Percentiles rank a stretch among this genome's conserved stretches.
phyloP scores from a whole-genome alignment of 1,140 invertebrate genomes.

The Aphaenogaster rudis region DNA sequence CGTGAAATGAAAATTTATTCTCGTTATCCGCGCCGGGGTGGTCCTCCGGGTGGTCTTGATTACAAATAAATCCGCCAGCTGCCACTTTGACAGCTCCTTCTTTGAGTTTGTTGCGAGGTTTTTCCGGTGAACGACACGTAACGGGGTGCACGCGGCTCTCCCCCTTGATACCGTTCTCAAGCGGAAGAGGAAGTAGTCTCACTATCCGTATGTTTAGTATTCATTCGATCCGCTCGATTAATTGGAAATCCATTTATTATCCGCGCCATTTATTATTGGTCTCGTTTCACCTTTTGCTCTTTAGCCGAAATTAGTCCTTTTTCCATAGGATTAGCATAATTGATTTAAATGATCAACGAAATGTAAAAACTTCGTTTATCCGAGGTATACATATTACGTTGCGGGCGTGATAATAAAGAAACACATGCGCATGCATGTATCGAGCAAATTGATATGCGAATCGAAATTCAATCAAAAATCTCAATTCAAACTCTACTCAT shows the following conservation, averaged over 20 bases:
- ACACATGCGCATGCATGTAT: neutral
- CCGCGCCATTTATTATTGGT: slow-evolving; percentile 40
- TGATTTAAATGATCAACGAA: slow-evolving; percentile 33
- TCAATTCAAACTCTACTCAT: slow-evolving; percentile 2
- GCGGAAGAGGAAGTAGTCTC: neutral
- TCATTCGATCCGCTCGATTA: slow-evolving; percentile 44
- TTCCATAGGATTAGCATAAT: slow-evolving; percentile 3
- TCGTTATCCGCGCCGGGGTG: slow-evolving; percentile 31
- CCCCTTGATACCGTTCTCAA: neutral
- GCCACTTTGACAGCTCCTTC: slow-evolving; percentile 56
- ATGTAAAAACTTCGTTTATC: slow-evolving; percentile 9
- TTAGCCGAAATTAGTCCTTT: neutral
- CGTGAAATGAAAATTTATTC: slow-evolving; percentile 79
- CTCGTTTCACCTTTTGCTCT: neutral
- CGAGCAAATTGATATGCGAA: slow-evolving; percentile 10
- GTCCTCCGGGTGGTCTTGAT: slow-evolving; percentile 38
- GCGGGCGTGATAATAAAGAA: neutral
- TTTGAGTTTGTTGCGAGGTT: slow-evolving; percentile 35
- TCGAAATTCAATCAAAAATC: slow-evolving; percentile 42
- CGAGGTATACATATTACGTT: neutral
- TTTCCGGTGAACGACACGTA: slow-evolving; percentile 27
- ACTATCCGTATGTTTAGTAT: slow-evolving; percentile 18
- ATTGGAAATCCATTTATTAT: slow-evolving; percentile 45
- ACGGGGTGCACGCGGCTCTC: neutral
- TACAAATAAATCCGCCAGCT: slow-evolving; percentile 65